phyloP scores from a whole-genome alignment of 2,888 invertebrate genomes.

The Cryptosula pallasiana region DNA sequence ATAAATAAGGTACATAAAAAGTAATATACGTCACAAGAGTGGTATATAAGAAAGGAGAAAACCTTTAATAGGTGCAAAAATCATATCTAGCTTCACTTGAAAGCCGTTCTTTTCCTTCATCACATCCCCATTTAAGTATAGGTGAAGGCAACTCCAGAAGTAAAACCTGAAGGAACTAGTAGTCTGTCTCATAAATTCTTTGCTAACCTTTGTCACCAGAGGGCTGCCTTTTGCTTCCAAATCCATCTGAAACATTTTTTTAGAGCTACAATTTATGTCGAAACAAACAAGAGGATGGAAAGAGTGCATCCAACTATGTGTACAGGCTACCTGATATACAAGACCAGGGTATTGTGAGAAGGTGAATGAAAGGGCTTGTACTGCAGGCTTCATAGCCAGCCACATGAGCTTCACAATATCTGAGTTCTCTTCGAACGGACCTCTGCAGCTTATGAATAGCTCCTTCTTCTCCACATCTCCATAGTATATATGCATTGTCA shows the following conservation, averaged over 20 bases:
- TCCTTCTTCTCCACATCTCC: not conserved
- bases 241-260: not conserved
- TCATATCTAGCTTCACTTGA: not conserved
- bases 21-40: no score
- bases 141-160: not conserved
- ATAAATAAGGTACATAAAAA: no score
- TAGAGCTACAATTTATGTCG: no score
- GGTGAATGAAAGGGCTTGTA: not conserved
- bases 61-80: no score
- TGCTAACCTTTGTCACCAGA: not conserved
- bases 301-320: no score
- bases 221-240: slow-evolving; percentile 10
- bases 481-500: slow-evolving; percentile 4
- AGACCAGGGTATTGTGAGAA: slow-evolving; percentile 4
- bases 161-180: not conserved
- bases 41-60: no score
- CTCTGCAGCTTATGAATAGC: not conserved
- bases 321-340: slow-evolving; percentile 10
- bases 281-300: no score
- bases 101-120: not conserved
- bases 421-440: not conserved
- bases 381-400: not conserved
- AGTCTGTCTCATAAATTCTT: not conserved
- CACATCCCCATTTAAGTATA: not conserved
- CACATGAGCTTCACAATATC: not conserved